Base-by-base conservation (phyloP, 2,888 invertebrate genomes). In the Drosophila flavopinicola region DNA sequence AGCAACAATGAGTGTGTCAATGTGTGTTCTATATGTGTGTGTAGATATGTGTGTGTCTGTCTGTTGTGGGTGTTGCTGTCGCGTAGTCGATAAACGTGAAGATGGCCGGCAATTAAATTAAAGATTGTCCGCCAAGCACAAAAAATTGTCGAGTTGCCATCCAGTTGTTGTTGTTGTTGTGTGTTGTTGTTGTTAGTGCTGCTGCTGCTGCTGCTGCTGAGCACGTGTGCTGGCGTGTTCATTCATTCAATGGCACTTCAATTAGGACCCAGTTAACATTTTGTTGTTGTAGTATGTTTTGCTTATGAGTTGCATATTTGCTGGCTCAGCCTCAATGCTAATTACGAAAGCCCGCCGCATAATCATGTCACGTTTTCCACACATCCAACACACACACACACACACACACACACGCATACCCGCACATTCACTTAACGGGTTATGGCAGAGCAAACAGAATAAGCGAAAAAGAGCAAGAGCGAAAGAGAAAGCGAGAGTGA, bases 61-160 rank as follows among this genome's bases (percentile, higher is more conserved):
- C 38, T 60, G 30, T 33, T 10, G 54, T 56, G 64, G 59, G 61
- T 64, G 61, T 45, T 65, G 64, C 64, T 86, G 68, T 51, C 70
- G 74, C 63, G 63, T 79, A 67, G 86, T 80, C 86, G 80, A 86
- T 86, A 66, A 76, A 76, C 80, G 84, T 74, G 80, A 76, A 79
- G 80, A 80, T 80, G 84, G 86, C 75, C 87, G 64, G 73, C 83
- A 87, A 78, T 75, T 80, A 82, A 85, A 82, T 87, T 87, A 87
- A 85, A 87, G 87, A 86, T 84, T 80, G 86, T 68, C 77, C 60
- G 66, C 66, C 69, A 61, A 60, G 69, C 79, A 66, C 66, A 85
- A 72, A 84, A 82, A 79, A 61, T 79, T 85, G 76, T 56, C 53
- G 66, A 68, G 49, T 78, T 65, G 53, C 71, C 37, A 13, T 25